Percentiles rank a stretch among this genome's conserved stretches.
Evolutionary conservation across 2,888 invertebrate genomes (phyloP).

Genomic region (Plebejus argus): DNA sequence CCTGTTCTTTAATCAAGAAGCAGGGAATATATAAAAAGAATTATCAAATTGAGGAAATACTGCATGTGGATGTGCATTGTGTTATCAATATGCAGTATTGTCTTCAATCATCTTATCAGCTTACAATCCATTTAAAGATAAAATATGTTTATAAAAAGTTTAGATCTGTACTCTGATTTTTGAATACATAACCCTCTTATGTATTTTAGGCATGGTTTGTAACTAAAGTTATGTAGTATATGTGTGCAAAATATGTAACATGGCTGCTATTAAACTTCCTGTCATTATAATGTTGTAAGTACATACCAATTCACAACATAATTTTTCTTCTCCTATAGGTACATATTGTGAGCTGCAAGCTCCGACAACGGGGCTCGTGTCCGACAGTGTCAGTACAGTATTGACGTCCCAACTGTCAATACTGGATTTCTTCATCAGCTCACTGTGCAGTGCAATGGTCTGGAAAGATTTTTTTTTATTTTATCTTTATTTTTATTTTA

Average conservation of each 20-base stretch:
- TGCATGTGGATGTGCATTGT: too few species aligned
- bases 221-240: too few species aligned
- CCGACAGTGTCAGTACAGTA: conserved; percentile 59
- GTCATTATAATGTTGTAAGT: not conserved
- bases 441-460: conserved; percentile 73
- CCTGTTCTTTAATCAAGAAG: too few species aligned
- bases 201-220: too few species aligned
- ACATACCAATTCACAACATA: conserved; percentile 66
- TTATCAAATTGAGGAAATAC: too few species aligned
- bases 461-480: conserved; percentile 47
- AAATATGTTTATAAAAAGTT: not conserved
- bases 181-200: too few species aligned
- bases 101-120: not conserved
- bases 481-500: too few species aligned
- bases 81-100: not conserved
- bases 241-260: not conserved
- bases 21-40: not conserved
- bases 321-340: conserved; percentile 65
- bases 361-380: conserved; percentile 68
- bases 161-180: too few species aligned
- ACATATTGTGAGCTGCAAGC: conserved; percentile 58
- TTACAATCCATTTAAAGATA: not conserved
- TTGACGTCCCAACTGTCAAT: conserved; percentile 74
- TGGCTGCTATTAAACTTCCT: not conserved
- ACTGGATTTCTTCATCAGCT: conserved; percentile 69